Evolutionary conservation across 2,113 vertebrate genomes (phyloP), one percentile per base, ranked within the genome.

Genomic region (Eolophus roseicapilla): DNA sequence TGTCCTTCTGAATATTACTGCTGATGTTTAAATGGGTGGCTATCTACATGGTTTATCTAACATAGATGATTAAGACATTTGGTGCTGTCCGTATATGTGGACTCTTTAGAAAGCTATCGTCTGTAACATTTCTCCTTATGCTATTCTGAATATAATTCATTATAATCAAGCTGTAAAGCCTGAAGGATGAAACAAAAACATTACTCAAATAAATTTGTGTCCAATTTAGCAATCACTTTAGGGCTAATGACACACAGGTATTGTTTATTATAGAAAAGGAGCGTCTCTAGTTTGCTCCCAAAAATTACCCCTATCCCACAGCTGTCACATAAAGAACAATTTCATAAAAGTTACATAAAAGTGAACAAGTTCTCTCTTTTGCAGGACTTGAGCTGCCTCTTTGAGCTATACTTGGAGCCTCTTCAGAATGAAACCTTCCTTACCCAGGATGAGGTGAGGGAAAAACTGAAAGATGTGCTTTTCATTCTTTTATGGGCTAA

Each of bases 341-440:
- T 85, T 82, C 53, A 7, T 41, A 88, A 70, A n/a, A 33, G 10
- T 44, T 67, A 35, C 20, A 24, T 55, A 80, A 52, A 86, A 37
- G 16, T 68, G 33, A 96, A 47, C 2, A 24, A 80, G 20, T 60
- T 78, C 6, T 60, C 7, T 90, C 88, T 69, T 43, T 95, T 96
- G 23, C 94, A 99, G 99, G 99, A 99, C 90, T 97, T 99, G 96
- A 98, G 98, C 94, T 99, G 98, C 96, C 98, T 99, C 95, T 99
- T 99, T 4, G 98, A 99, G 93, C 98, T 99, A 9, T 99, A 99
- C 98, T 95, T 99, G 98, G 99, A 99, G 88, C 99, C 99, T 4
- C 98, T 99, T 96, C 99, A 99, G 74, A 99, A 97, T 44, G 99
- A 99, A 98, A 99, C 98, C 57, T 99, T 99, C 89, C 99, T 99